Evolutionary conservation across 2,797 vertebrate species (phyloP).

Genomic region (Odontamblyopus lacepedii): DNA sequence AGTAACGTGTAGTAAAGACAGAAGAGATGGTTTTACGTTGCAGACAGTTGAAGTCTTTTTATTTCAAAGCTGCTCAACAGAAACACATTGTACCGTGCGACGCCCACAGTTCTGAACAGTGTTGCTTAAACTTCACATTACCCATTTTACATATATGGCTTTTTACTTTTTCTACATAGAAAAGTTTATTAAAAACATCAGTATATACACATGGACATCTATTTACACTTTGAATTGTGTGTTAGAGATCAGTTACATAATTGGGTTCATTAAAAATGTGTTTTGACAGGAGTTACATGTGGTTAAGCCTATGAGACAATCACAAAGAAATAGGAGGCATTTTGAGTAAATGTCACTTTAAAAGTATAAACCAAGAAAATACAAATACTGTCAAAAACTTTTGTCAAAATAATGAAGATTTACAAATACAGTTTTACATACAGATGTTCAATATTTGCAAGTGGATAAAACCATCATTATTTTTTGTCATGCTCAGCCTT

Average conservation of each 20-base stretch:
- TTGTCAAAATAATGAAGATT: slow-evolving; percentile 48
- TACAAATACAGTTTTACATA: slow-evolving; percentile 57
- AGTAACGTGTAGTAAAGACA: slow-evolving; percentile 41
- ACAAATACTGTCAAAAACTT: slow-evolving; percentile 52
- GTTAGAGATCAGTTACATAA: slow-evolving; percentile 54
- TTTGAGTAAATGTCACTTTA: slow-evolving; percentile 56
- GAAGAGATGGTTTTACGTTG: slow-evolving; percentile 43
- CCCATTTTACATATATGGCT: slow-evolving; percentile 80
- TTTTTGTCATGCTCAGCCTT: slow-evolving; percentile 73
- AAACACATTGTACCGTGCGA: slow-evolving; percentile 43
- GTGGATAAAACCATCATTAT: slow-evolving; percentile 51
- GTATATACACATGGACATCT: slow-evolving; percentile 83
- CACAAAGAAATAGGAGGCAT: slow-evolving; percentile 49
- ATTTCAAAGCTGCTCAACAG: slow-evolving; percentile 58
- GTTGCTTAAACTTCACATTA: slow-evolving; percentile 62
- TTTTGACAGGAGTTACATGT: slow-evolving; percentile 44
- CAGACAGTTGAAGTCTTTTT: slow-evolving; percentile 46
- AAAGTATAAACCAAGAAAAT: slow-evolving; percentile 62
- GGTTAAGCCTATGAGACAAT: slow-evolving; percentile 37
- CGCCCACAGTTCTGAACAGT: slow-evolving; percentile 43
- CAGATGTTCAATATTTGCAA: slow-evolving; percentile 30
- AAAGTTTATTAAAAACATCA: slow-evolving; percentile 84
- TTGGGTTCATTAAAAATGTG: slow-evolving; percentile 46
- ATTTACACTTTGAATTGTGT: slow-evolving; percentile 77
- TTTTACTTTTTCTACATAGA: slow-evolving; percentile 79